These are phyloP conservation scores for Aurelia coerulea DNA, from an alignment of 30 jellyfish, hydroid and myxozoan species.

Conservation along the genomic window DNA sequence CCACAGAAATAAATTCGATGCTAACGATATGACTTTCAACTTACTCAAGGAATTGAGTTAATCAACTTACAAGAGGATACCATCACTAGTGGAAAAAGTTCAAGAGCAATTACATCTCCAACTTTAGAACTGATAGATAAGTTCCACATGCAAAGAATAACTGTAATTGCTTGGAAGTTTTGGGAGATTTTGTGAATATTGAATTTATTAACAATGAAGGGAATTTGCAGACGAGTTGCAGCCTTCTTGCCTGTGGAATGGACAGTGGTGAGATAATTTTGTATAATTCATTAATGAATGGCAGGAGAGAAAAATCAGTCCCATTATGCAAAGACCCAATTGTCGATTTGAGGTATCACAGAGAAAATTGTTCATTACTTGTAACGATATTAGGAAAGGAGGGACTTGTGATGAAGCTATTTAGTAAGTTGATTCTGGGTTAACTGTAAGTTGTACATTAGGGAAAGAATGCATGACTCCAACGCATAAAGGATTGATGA, in stretches of 20 bases:
- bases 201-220: constrained; percentile 57
- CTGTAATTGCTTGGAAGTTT: constrained; percentile 71
- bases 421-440: background rate
- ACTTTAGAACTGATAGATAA: background rate
- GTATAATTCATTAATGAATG: constrained; percentile 58
- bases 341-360: constrained; percentile 16
- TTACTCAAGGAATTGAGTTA: too few species aligned
- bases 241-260: constrained; percentile 82
- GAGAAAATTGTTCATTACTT: background rate
- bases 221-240: constrained; percentile 26
- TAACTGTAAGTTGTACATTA: too few species aligned
- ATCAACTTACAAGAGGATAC: constrained; percentile 21
- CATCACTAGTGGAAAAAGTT: background rate
- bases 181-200: constrained; percentile 31
- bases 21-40: too few species aligned
- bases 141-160: background rate
- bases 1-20: too few species aligned
- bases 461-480: too few species aligned
- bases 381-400: constrained; percentile 36
- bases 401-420: constrained; percentile 16
- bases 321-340: constrained; percentile 57
- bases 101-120: constrained; percentile 11
- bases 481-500: too few species aligned
- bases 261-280: constrained; percentile 72
- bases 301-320: constrained; percentile 43